Percentiles rank a stretch among this genome's conserved stretches.
Conservation (phyloP, 1,140 invertebrate genomes). For the Heliothis virescens region DNA sequence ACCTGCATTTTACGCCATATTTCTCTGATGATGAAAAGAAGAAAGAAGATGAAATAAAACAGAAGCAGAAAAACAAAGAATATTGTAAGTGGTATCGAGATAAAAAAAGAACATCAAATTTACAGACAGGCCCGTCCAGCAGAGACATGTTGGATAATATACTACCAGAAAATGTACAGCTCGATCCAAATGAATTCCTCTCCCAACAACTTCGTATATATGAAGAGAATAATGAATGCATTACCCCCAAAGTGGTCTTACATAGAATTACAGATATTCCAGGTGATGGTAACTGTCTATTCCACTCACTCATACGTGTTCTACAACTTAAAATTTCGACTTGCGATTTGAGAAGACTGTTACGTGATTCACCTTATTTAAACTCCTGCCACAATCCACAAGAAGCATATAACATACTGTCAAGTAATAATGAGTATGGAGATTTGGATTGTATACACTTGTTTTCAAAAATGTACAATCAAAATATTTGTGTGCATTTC, state of each 20-base stretch:
- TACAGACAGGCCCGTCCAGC: too few relatives aligned
- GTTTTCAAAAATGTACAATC: slow-evolving; percentile 59
- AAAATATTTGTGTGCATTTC: slow-evolving; percentile 62
- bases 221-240: slow-evolving; percentile 59
- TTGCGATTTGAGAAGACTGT: slow-evolving; percentile 56
- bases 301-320: slow-evolving; percentile 58
- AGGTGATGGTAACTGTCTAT: slow-evolving; percentile 58
- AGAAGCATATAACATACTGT: slow-evolving; percentile 57
- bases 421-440: slow-evolving; percentile 54
- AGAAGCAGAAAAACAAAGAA: too few relatives aligned
- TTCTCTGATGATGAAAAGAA: not conserved
- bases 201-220: slow-evolving; percentile 61
- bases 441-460: slow-evolving; percentile 60
- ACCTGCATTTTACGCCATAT: slow-evolving; percentile 54
- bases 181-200: slow-evolving; percentile 50
- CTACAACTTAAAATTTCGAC: slow-evolving; percentile 57
- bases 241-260: slow-evolving; percentile 58
- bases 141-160: too few relatives aligned
- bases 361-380: slow-evolving; percentile 58
- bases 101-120: too few relatives aligned
- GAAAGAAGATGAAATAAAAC: too few relatives aligned
- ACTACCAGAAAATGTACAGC: too few relatives aligned
- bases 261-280: slow-evolving; percentile 56
- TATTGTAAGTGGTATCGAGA: too few relatives aligned
- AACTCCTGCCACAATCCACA: slow-evolving; percentile 60